phyloP scores from a whole-genome alignment of 2,113 vertebrate species.

The Helogale parvula region DNA sequence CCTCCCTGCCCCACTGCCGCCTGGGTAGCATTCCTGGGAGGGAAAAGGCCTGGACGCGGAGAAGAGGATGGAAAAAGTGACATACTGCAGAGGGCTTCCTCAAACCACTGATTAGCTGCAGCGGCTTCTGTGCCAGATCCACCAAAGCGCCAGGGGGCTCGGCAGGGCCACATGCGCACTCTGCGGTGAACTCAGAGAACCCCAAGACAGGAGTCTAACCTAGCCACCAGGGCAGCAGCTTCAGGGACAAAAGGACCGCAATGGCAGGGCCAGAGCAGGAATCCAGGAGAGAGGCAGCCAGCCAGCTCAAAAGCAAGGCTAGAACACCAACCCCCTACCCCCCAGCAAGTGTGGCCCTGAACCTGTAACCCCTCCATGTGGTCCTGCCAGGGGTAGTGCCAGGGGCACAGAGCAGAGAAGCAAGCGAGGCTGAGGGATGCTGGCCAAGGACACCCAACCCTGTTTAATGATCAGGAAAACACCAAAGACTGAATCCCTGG shows the following conservation, averaged over 20 bases:
- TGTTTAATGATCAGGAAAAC: slow-evolving; percentile 46
- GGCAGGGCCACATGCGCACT: not conserved
- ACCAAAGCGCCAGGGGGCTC: slow-evolving; percentile 42
- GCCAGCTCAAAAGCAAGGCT: not conserved
- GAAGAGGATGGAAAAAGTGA: slow-evolving; percentile 78
- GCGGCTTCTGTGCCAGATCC: slow-evolving; percentile 27
- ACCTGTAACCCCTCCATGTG: not conserved
- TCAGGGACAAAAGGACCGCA: not conserved
- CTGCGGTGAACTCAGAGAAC: slow-evolving; percentile 51
- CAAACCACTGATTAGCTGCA: slow-evolving; percentile 69
- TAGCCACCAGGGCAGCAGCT: not conserved
- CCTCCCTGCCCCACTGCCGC: slow-evolving; percentile 23
- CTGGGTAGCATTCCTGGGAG: not conserved
- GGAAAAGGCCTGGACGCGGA: slow-evolving; percentile 52
- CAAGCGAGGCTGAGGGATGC: not conserved
- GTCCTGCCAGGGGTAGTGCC: not conserved
- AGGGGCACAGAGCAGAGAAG: not conserved
- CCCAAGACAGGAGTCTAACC: not conserved
- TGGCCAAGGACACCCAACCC: slow-evolving; percentile 48
- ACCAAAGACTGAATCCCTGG: slow-evolving; percentile 48
- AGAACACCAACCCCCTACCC: accelerated
- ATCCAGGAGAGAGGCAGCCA: not conserved
- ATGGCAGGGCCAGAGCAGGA: not conserved
- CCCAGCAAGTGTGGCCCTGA: not conserved
- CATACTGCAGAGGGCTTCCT: slow-evolving; percentile 72